These are phyloP conservation scores for Montipora capricornis DNA, from an alignment of 64 coral and sea anemone species.

Conservation along the genomic window DNA sequence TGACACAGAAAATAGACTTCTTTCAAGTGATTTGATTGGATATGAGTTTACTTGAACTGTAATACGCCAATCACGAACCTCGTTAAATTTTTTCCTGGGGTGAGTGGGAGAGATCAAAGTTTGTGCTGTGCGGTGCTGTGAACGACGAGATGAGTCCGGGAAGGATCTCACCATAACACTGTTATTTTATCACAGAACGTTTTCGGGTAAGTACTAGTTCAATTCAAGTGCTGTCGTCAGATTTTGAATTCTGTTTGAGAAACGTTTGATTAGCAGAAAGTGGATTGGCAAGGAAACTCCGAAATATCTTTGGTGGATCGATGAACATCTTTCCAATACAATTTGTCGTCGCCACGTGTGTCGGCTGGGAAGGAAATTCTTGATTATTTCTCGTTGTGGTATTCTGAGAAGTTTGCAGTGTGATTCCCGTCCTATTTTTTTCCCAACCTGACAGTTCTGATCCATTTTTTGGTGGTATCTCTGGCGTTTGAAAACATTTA, in stretches of 20 bases:
- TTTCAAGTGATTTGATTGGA: constrained; percentile 21
- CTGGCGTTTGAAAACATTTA: constrained; percentile 8
- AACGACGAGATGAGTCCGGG: not conserved
- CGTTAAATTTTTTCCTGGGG: not conserved
- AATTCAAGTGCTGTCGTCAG: not conserved
- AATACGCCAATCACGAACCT: not conserved
- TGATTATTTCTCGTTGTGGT: constrained; percentile 5
- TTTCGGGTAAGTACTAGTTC: not conserved
- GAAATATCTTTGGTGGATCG: not conserved
- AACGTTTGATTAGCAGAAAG: not conserved
- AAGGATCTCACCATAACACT: not conserved
- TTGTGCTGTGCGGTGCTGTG: constrained; percentile 23
- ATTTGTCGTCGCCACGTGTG: constrained; percentile 53
- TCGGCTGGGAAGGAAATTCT: constrained; percentile 39
- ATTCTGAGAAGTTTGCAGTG: not conserved
- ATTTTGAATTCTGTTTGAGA: not conserved
- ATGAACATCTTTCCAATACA: constrained; percentile 6
- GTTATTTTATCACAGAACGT: not conserved
- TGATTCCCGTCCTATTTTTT: not conserved
- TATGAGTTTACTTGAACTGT: not conserved
- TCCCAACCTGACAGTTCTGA: not conserved
- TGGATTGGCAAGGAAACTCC: too few species aligned
- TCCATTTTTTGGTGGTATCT: not conserved
- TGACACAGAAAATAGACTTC: not conserved
- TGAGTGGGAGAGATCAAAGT: constrained; percentile 29